These are phyloP conservation scores for Channa maculata DNA, from an alignment of 2,113 vertebrate species.

Conservation along the genomic window DNA sequence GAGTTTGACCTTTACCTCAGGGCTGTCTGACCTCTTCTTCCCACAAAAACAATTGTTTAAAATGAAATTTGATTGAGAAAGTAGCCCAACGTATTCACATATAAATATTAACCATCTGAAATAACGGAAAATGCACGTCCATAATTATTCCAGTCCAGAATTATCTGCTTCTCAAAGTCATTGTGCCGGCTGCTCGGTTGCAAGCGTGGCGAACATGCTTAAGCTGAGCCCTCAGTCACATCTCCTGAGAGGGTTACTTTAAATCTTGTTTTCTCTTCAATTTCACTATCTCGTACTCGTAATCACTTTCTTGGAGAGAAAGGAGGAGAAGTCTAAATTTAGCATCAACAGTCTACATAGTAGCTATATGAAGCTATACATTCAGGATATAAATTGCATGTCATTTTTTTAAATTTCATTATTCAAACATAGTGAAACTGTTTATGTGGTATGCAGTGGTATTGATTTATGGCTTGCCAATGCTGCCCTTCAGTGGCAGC, in stretches of 20 bases:
- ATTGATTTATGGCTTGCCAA: constrained; percentile 81
- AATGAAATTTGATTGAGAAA: constrained; percentile 4
- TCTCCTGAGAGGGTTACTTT: constrained; percentile 72
- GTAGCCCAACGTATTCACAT: background rate
- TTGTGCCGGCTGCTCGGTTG: constrained; percentile 67
- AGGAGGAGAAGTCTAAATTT: constrained; percentile 20
- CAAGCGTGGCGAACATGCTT: constrained; percentile 75
- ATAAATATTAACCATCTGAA: background rate
- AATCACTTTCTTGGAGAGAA: constrained; percentile 44
- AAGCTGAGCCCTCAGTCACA: constrained; percentile 75
- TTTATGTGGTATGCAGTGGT: constrained; percentile 37
- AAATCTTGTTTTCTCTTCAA: constrained; percentile 58
- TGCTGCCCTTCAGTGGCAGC: constrained; percentile 82
- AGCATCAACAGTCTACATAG: constrained; percentile 42
- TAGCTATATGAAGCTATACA: constrained; percentile 17
- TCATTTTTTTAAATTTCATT: constrained; percentile 27
- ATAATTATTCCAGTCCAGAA: constrained; percentile 53
- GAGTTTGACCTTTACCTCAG: constrained; percentile 48
- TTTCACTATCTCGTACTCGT: constrained; percentile 46
- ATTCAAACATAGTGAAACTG: background rate
- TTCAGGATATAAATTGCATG: constrained; percentile 13
- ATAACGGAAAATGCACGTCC: constrained; percentile 21
- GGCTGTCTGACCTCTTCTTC: constrained; percentile 7
- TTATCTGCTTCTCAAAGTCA: constrained; percentile 68
- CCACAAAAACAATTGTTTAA: background rate